Conservation (phyloP, 23 tunicate species). For the Ciona savignyi region DNA sequence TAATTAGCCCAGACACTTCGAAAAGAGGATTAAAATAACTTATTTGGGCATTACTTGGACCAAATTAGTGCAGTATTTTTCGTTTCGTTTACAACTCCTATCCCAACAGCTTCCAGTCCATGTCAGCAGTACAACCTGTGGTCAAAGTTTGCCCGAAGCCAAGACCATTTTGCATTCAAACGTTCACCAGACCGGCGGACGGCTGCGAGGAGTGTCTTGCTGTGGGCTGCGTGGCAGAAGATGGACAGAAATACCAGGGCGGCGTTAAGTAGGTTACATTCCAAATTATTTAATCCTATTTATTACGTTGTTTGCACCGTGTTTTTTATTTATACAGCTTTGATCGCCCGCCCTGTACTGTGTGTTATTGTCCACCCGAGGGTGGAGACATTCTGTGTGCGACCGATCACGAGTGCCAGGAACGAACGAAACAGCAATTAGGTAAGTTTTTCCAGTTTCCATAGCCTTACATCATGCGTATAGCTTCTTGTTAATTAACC, state of each 20-base stretch:
- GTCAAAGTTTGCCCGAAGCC: constrained; percentile 28
- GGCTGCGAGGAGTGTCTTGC: constrained; percentile 66
- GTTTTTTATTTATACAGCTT: constrained; percentile 6
- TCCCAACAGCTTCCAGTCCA: not conserved
- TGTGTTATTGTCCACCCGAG: constrained; percentile 64
- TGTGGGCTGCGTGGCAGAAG: constrained; percentile 62
- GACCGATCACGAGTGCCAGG: constrained; percentile 31
- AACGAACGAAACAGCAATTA: not conserved
- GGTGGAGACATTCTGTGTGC: constrained; percentile 66
- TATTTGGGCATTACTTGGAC: too few species aligned
- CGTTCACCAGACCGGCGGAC: constrained; percentile 40
- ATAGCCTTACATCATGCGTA: too few species aligned
- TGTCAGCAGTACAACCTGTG: not conserved
- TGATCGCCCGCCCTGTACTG: constrained; percentile 34
- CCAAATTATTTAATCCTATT: not conserved
- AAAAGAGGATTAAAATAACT: too few species aligned
- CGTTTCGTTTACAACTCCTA: too few species aligned
- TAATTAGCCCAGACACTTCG: too few species aligned
- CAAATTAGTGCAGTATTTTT: too few species aligned
- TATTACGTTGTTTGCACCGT: not conserved
- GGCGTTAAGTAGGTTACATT: constrained; percentile 43
- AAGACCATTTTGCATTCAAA: constrained; percentile 45
- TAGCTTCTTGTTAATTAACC: too few species aligned
- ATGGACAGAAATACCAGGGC: constrained; percentile 30
- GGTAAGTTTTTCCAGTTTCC: too few species aligned